Evolutionary conservation across 2,113 vertebrate species (phyloP).

Genomic region (Cottus gobio): DNA sequence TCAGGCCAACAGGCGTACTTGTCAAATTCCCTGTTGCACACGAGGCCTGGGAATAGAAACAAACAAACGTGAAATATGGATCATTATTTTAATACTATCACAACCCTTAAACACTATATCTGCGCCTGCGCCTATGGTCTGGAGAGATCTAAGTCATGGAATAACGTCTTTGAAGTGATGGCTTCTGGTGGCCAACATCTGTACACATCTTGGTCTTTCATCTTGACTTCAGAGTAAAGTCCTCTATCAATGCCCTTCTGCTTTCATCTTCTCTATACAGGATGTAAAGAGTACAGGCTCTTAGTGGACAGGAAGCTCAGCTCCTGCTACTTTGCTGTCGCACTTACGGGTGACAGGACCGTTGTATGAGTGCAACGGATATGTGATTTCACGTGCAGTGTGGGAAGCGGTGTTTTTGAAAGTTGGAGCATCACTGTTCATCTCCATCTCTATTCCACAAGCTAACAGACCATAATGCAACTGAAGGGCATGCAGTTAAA

Average conservation of each 20-base stretch:
- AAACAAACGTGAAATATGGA: not conserved
- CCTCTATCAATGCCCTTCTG: not conserved
- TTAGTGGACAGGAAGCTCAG: not conserved
- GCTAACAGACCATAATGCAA: constrained; percentile 20
- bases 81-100: not conserved
- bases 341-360: constrained; percentile 9
- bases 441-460: not conserved
- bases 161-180: constrained; percentile 37
- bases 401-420: constrained; percentile 19
- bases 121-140: not conserved
- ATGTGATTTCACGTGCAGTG: constrained; percentile 23
- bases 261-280: constrained; percentile 38
- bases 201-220: constrained; percentile 37
- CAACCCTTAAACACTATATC: too few relatives aligned
- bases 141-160: not conserved
- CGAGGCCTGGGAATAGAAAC: constrained; percentile 80
- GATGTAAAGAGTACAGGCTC: not conserved
- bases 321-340: not conserved
- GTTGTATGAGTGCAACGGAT: not conserved
- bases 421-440: not conserved
- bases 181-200: constrained; percentile 1
- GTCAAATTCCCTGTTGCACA: constrained; percentile 93
- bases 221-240: constrained; percentile 37
- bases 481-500: constrained; percentile 40
- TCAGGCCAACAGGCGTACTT: constrained; percentile 94